phyloP scores from a whole-genome alignment of 2,797 vertebrate genomes.

The Smutsia temminckii region DNA sequence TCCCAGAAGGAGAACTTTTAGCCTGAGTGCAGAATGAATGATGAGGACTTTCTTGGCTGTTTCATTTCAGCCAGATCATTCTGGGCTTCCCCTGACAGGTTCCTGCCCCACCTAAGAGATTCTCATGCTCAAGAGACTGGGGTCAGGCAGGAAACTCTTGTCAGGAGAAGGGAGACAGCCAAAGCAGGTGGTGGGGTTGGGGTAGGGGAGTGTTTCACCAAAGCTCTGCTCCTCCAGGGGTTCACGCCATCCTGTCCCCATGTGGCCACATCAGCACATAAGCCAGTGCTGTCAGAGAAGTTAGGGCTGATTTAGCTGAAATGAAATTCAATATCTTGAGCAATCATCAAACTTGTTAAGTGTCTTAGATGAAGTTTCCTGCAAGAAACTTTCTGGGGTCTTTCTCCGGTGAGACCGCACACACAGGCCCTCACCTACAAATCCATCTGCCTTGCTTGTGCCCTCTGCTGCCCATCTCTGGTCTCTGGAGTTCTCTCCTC shows the following conservation, averaged over 20 bases:
- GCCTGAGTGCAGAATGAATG: constrained; percentile 37
- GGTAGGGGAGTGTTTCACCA: constrained; percentile 49
- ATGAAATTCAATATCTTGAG: constrained; percentile 79
- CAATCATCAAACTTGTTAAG: constrained; percentile 77
- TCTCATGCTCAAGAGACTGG: constrained; percentile 19
- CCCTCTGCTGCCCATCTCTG: neutral
- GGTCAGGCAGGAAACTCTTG: constrained; percentile 37
- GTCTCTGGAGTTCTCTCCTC: neutral
- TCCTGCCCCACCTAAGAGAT: constrained; percentile 38
- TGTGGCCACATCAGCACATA: constrained; percentile 49
- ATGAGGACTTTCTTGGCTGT: constrained; percentile 34
- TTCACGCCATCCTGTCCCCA: constrained; percentile 40
- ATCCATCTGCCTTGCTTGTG: neutral
- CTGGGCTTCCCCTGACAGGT: neutral
- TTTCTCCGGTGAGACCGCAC: constrained; percentile 46
- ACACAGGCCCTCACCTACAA: neutral
- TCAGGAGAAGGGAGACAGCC: constrained; percentile 40
- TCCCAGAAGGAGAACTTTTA: neutral
- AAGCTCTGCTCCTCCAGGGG: constrained; percentile 26
- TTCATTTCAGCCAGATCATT: constrained; percentile 44
- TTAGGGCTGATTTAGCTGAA: constrained; percentile 74
- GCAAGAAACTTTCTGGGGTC: constrained; percentile 13
- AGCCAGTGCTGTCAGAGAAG: constrained; percentile 68
- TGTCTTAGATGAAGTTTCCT: constrained; percentile 80
- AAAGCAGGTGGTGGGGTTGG: constrained; percentile 11